Percentiles rank a stretch among this genome's conserved stretches.
Evolutionary conservation across 2,888 invertebrate species (phyloP).

Genomic region (Neoitamus cyanurus): DNA sequence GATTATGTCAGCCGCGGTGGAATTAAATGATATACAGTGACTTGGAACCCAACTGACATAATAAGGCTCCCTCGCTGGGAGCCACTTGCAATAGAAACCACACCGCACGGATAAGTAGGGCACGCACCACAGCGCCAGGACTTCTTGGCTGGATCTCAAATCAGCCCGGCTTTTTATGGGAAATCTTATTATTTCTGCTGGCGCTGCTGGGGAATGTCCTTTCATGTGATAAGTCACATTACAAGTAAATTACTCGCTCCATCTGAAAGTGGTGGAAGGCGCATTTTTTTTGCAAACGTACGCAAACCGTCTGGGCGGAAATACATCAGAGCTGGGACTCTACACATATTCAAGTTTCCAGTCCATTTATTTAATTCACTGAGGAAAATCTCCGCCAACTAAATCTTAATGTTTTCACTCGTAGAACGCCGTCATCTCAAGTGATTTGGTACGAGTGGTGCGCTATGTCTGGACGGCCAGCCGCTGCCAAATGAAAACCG

Average conservation of each 20-base stretch:
- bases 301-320: background rate
- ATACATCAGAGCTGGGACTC: background rate
- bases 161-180: background rate
- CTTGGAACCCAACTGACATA: slow-evolving; percentile 21
- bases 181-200: slow-evolving; percentile 35
- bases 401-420: slow-evolving; percentile 22
- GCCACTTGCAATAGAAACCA: background rate
- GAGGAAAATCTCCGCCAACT: slow-evolving; percentile 7
- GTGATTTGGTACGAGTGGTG: slow-evolving; percentile 23
- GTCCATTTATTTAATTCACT: slow-evolving; percentile 49
- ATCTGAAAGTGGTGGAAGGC: slow-evolving; percentile 17
- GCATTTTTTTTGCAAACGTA: slow-evolving; percentile 6
- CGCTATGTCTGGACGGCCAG: background rate
- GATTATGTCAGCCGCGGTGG: background rate
- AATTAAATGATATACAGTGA: background rate
- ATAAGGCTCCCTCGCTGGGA: background rate
- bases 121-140: background rate
- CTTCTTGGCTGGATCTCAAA: background rate
- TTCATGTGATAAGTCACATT: slow-evolving; percentile 42
- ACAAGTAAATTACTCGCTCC: slow-evolving; percentile 35
- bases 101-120: background rate
- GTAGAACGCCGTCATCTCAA: slow-evolving; percentile 20
- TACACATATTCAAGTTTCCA: slow-evolving; percentile 49
- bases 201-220: slow-evolving; percentile 6
- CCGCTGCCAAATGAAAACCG: slow-evolving; percentile 18